Evolutionary conservation across 2,888 invertebrate genomes (phyloP).

Genomic region (Venusia cambrica): DNA sequence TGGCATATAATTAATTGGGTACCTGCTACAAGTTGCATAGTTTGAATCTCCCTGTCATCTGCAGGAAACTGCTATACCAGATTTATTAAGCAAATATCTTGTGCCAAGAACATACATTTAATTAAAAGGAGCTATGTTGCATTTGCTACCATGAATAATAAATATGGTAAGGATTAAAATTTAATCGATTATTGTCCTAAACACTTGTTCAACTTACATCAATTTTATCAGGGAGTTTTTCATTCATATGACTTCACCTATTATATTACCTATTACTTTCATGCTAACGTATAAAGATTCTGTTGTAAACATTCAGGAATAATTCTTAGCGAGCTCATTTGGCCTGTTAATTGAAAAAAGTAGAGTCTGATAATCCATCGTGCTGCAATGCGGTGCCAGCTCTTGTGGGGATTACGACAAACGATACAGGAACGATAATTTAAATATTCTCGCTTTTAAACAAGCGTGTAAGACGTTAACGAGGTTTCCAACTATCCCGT

Average conservation of each 20-base stretch:
- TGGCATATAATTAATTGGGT: conserved; percentile 31
- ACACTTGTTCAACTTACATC: too few species aligned
- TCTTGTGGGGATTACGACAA: conserved; percentile 35
- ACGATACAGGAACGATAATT: too few species aligned
- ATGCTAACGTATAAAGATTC: neutral
- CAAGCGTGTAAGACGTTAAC: too few species aligned
- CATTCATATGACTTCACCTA: neutral
- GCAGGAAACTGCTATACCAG: conserved; percentile 8
- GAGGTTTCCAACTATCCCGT: too few species aligned
- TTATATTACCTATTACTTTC: neutral
- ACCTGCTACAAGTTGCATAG: conserved; percentile 23
- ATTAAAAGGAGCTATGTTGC: too few species aligned
- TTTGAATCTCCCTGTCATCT: conserved; percentile 17
- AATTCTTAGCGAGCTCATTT: conserved; percentile 52
- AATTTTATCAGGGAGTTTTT: too few species aligned
- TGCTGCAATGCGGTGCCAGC: conserved; percentile 65
- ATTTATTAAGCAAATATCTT: conserved; percentile 12
- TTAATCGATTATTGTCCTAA: too few species aligned
- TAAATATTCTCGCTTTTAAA: too few species aligned
- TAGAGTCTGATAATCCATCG: conserved; percentile 61
- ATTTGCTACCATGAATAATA: too few species aligned
- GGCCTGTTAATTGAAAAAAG: conserved; percentile 69
- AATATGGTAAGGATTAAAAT: too few species aligned
- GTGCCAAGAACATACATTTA: too few species aligned
- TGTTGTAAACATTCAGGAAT: conserved; percentile 20